Evolutionary conservation across 2,888 invertebrate species (phyloP).

Genomic region (Trachelus troglodyta): DNA sequence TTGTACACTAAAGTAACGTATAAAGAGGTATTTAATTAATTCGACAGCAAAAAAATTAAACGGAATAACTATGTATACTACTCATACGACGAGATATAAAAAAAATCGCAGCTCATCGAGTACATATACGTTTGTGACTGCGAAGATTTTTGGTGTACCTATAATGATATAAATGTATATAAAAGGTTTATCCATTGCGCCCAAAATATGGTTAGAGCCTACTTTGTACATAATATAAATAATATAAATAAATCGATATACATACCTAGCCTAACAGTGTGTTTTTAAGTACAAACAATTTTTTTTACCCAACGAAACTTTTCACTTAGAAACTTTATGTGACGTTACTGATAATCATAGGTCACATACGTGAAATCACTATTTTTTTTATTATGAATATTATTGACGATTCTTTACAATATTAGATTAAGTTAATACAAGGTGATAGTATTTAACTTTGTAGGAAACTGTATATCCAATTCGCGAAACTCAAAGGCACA

Average conservation of each 20-base stretch:
- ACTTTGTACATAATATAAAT: conserved; percentile 62
- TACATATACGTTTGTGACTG: conserved; percentile 41
- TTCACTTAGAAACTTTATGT: background rate
- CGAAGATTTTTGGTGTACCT: conserved; percentile 56
- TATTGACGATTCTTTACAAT: background rate
- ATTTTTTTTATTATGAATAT: background rate
- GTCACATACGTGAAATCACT: background rate
- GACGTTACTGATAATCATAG: background rate
- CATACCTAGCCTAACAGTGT: conserved; percentile 46
- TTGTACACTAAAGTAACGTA: conserved; percentile 27
- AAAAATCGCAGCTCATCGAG: conserved; percentile 25
- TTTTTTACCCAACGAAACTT: background rate
- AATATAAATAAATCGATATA: conserved; percentile 58
- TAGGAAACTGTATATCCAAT: conserved; percentile 78
- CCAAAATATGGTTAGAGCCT: conserved; percentile 50
- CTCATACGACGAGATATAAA: conserved; percentile 35
- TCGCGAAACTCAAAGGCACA: conserved; percentile 85
- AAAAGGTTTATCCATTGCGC: conserved; percentile 56
- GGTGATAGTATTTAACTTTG: conserved; percentile 69
- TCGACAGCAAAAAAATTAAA: conserved; percentile 15
- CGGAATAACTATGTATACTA: conserved; percentile 36
- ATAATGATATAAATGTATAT: conserved; percentile 59
- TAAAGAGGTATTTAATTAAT: conserved; percentile 5
- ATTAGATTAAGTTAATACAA: conserved; percentile 39
- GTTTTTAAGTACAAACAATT: background rate